A percentile compares a stretch with the other conserved stretches of the same genome.
Conservation (phyloP, 1,140 invertebrate genomes). For the Delia radicum region DNA sequence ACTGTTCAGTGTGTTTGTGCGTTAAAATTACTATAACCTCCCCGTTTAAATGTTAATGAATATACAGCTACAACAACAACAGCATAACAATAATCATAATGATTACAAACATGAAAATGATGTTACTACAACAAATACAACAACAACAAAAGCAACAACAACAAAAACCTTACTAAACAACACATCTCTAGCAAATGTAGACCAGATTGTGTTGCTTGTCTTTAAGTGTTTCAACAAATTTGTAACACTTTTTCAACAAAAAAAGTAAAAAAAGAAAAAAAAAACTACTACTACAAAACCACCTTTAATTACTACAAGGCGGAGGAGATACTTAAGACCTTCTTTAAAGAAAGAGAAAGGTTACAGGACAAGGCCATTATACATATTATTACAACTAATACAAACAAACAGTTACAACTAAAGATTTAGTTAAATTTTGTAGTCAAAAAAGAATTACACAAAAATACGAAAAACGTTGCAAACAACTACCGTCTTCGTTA, state of each 20-base stretch:
- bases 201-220: neutral
- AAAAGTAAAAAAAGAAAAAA: neutral
- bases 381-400: neutral
- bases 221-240: neutral
- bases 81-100: neutral
- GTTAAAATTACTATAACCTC: too few relatives aligned
- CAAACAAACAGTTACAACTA: neutral
- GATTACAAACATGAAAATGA: neutral
- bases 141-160: too few relatives aligned
- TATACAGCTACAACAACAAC: too few relatives aligned
- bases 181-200: neutral
- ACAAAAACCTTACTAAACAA: neutral
- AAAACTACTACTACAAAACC: neutral
- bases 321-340: neutral
- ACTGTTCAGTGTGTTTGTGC: too few relatives aligned
- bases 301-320: neutral
- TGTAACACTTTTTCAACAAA: neutral
- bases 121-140: neutral
- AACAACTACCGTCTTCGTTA: neutral
- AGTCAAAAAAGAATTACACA: too few relatives aligned
- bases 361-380: conserved; percentile 11
- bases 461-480: neutral
- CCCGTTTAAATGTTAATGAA: too few relatives aligned
- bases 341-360: neutral
- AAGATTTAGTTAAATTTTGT: too few relatives aligned